A percentile compares a stretch with the other conserved stretches of the same genome.
phyloP scores from a whole-genome alignment of 2,797 vertebrate species.

The Anas acuta region DNA sequence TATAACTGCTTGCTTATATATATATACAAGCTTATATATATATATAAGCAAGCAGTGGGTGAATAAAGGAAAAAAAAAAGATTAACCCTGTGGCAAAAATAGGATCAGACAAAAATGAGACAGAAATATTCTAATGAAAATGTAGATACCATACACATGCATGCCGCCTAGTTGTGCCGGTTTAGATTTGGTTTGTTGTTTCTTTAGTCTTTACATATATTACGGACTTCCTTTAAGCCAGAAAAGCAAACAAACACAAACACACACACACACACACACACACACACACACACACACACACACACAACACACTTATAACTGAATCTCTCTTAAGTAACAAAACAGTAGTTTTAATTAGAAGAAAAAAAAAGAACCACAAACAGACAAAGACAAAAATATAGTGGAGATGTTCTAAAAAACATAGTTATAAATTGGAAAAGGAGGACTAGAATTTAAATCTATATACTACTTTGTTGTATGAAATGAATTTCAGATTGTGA shows the following conservation, averaged over 20 bases:
- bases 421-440: neutral
- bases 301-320: neutral
- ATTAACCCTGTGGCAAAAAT: neutral
- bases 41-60: neutral
- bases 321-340: neutral
- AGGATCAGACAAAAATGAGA: neutral
- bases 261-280: no score
- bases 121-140: conserved; percentile 36
- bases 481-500: neutral
- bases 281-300: no score
- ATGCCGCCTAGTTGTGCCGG: conserved; percentile 52
- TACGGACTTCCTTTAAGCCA: neutral
- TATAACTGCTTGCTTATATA: no score
- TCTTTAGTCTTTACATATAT: neutral
- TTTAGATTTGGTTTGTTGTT: conserved; percentile 27
- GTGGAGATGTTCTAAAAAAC: neutral
- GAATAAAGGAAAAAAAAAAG: neutral
- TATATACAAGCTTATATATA: no score
- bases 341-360: neutral
- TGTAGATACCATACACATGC: conserved; percentile 25
- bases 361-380: neutral
- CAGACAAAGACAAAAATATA: neutral
- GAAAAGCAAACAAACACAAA: neutral
- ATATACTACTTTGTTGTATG: fast-evolving
- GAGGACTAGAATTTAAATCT: neutral